These are phyloP conservation scores for Eupithecia pulchellata DNA, from an alignment of 2,888 invertebrate genomes.

Conservation along the genomic window DNA sequence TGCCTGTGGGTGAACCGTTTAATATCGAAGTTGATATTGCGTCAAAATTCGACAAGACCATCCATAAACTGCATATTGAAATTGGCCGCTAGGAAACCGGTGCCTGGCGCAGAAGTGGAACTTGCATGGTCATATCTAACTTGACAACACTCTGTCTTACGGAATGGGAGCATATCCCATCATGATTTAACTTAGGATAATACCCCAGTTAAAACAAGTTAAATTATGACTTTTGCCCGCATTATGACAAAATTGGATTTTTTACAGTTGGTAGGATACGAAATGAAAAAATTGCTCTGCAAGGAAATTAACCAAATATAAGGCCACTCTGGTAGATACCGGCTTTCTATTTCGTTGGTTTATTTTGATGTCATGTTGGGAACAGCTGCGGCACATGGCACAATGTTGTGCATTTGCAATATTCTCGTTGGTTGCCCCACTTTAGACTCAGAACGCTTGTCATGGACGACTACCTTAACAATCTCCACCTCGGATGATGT, in stretches of 20 bases:
- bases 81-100: not conserved
- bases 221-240: not conserved
- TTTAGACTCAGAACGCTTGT: not conserved
- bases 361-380: conserved; percentile 18
- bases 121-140: not conserved
- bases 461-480: not conserved
- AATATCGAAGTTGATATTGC: not conserved
- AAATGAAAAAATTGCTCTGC: not conserved
- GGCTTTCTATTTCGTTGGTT: not conserved
- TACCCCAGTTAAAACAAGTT: too few species aligned
- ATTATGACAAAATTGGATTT: not conserved
- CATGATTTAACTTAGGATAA: too few species aligned
- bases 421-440: conserved; percentile 10
- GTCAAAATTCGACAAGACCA: not conserved
- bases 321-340: not conserved
- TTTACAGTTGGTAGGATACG: not conserved
- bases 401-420: conserved; percentile 15
- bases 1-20: not conserved
- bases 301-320: not conserved
- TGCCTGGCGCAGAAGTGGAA: not conserved
- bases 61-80: not conserved
- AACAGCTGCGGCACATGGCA: conserved; percentile 24
- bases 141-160: not conserved
- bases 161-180: not conserved
- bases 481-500: not conserved